phyloP scores from a whole-genome alignment of 1,140 invertebrate species.

The Calycopis cecrops region DNA sequence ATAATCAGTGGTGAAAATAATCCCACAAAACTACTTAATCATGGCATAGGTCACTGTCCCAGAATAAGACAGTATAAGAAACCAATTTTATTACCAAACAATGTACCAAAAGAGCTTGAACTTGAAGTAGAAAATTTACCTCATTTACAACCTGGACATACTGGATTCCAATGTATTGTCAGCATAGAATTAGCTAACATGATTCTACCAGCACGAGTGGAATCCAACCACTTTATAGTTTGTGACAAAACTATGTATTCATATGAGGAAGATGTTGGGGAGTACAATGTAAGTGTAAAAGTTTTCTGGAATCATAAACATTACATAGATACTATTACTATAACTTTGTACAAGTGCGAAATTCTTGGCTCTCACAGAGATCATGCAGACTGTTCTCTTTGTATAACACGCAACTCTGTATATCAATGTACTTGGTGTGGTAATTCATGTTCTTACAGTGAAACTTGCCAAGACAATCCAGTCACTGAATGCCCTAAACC shows the following conservation, averaged over 20 bases:
- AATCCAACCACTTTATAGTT: slow-evolving; percentile 87
- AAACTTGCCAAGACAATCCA: slow-evolving; percentile 84
- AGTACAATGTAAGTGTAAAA: slow-evolving; percentile 91
- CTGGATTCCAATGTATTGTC: slow-evolving; percentile 93
- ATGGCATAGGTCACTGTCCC: slow-evolving; percentile 87
- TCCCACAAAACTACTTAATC: slow-evolving; percentile 81
- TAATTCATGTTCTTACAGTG: slow-evolving; percentile 88
- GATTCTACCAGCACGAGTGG: slow-evolving; percentile 89
- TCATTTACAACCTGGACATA: slow-evolving; percentile 88
- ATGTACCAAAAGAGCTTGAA: slow-evolving; percentile 90
- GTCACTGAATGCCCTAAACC: slow-evolving; percentile 93
- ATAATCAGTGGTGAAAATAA: slow-evolving; percentile 91
- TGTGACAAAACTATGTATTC: slow-evolving; percentile 94
- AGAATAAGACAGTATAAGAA: slow-evolving; percentile 81
- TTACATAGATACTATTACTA: slow-evolving; percentile 91
- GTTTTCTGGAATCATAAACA: slow-evolving; percentile 95
- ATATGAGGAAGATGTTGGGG: slow-evolving; percentile 89
- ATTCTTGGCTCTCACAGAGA: slow-evolving; percentile 93
- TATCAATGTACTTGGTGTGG: slow-evolving; percentile 96
- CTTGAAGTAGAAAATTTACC: slow-evolving; percentile 93
- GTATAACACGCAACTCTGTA: slow-evolving; percentile 89
- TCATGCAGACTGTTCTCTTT: slow-evolving; percentile 95
- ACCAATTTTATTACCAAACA: slow-evolving; percentile 88
- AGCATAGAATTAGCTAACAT: slow-evolving; percentile 93
- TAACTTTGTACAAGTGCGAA: slow-evolving; percentile 96